phyloP scores from a whole-genome alignment of 2,113 vertebrate genomes.

The Sprattus sprattus region DNA sequence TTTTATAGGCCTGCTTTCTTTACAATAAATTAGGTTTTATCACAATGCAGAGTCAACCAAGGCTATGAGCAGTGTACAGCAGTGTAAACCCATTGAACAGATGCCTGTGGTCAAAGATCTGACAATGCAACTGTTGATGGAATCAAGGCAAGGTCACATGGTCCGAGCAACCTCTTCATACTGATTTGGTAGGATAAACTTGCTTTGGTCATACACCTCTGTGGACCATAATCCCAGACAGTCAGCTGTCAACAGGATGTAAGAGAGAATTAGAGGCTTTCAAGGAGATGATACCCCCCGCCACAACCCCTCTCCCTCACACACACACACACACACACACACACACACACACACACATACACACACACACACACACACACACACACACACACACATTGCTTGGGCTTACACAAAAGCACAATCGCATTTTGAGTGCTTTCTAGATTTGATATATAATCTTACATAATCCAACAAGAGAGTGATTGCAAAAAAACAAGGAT shows the following conservation, averaged over 20 bases:
- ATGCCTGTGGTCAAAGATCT: not conserved
- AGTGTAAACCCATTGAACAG: not conserved
- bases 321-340: too few species aligned
- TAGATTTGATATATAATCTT: slow-evolving; percentile 38
- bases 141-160: slow-evolving; percentile 6
- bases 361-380: not conserved
- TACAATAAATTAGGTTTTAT: not conserved
- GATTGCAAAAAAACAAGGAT: too few species aligned
- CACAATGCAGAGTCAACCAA: not conserved
- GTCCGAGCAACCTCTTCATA: not conserved
- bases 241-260: not conserved
- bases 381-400: not conserved
- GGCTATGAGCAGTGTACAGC: not conserved
- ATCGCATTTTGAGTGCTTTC: not conserved
- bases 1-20: not conserved
- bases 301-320: not conserved
- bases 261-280: slow-evolving; percentile 28
- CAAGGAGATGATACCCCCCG: slow-evolving; percentile 17
- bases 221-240: slow-evolving; percentile 13
- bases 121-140: not conserved
- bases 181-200: not conserved
- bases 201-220: not conserved
- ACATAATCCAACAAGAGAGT: slow-evolving; percentile 34
- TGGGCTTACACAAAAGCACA: not conserved
- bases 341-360: not conserved